Base-by-base conservation (phyloP, 2,797 vertebrate genomes). In the Nannoperca obscura region DNA sequence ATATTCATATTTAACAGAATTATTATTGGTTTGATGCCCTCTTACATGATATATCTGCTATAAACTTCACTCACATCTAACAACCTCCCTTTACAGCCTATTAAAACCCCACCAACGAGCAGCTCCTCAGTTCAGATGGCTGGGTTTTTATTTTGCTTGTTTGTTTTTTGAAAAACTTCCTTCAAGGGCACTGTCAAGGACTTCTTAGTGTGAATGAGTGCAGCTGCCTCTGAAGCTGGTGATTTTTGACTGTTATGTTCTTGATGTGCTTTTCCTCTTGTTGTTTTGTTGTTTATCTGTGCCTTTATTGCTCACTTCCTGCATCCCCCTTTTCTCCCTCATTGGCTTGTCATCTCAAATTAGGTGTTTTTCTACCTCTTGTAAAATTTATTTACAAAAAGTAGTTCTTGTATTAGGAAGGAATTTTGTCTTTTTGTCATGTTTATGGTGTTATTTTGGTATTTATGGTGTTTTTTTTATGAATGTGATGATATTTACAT, bases 171-270 rank as follows among this genome's bases (percentile, higher is more conserved):
- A 80, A 88, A 74, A 70, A 27, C 65, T 77, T 86, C 81, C 70
- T 85, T 62, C 42, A 88, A 86, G 80, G 79, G 74, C 85, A 57
- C 34, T 68, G 50, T 84, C 71, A 86, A 87, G 80, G 81, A 84
- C 59, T 9, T 50, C 65, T 74, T 10, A 67, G 74, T 50, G 72
- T 78, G 74, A 74, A 74, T 46, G 68, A 70, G 22, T 7, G 36
- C 60, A 54, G 63, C 62, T 34, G 54, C 55, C 34, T 46, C 19
- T 47, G 40, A 77, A 70, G 10, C 8, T 60, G 12, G 7, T 46
- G 40, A 20, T 71, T 47, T 17, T 65, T 60, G 24, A 57, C 47
- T 34, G 20, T 36, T 36, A n/a, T 3, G 13, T 49, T 70, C 58
- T 66, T 76, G 74, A 67, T 64, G 46, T 71, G 24, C 2, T 54